These are phyloP conservation scores for Chloroceryle inda DNA, from an alignment of 2,797 vertebrate genomes.

Conservation along the genomic window DNA sequence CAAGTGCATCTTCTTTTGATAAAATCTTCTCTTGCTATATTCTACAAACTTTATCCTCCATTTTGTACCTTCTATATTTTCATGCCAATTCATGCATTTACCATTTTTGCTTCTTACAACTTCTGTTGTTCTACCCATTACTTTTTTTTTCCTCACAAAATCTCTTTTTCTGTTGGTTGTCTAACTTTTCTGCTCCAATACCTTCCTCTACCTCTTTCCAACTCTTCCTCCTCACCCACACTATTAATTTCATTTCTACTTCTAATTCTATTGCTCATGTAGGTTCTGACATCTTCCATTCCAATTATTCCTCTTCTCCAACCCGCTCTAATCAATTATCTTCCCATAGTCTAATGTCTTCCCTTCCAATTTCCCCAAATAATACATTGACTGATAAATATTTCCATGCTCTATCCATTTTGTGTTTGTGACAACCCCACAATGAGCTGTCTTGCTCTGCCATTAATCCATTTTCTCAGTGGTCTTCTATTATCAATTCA, in stretches of 20 bases:
- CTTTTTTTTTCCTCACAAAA: neutral
- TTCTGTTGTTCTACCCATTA: neutral
- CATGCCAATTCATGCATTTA: neutral
- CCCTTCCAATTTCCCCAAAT: neutral
- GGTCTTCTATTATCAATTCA: neutral
- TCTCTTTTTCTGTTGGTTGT: neutral
- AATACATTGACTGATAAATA: neutral
- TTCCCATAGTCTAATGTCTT: neutral
- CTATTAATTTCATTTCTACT: neutral
- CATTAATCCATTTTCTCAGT: neutral
- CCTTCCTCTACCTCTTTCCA: neutral
- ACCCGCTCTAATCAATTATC: neutral
- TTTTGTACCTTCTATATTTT: neutral
- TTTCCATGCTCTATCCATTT: neutral
- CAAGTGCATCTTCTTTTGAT: neutral
- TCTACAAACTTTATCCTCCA: neutral
- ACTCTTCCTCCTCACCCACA: neutral
- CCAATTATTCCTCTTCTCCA: neutral
- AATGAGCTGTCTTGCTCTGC: neutral
- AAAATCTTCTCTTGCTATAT: neutral
- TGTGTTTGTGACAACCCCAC: neutral
- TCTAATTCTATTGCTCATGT: neutral
- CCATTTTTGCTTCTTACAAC: neutral
- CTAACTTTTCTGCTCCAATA: neutral
- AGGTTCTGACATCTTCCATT: neutral